These are phyloP conservation scores for Edolisoma coerulescens DNA, from an alignment of 2,113 vertebrate species.

Conservation along the genomic window DNA sequence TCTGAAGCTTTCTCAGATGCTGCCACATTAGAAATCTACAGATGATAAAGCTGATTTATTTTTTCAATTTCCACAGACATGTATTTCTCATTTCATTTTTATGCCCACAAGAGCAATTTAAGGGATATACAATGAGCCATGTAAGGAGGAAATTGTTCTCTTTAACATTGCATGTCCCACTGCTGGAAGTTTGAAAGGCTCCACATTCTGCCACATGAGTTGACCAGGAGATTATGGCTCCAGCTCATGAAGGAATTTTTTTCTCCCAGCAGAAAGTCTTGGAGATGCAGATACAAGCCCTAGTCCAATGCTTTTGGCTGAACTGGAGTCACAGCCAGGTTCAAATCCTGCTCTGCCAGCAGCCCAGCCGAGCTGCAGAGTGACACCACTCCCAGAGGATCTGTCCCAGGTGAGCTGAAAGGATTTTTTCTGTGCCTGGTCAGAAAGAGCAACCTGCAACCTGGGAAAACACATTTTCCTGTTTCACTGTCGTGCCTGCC, in stretches of 20 bases:
- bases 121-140: background rate
- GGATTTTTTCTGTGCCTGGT: background rate
- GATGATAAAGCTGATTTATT: constrained; percentile 22
- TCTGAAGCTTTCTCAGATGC: background rate
- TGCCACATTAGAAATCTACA: background rate
- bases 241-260: background rate
- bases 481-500: background rate
- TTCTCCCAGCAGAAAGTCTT: constrained; percentile 30
- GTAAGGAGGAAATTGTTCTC: background rate
- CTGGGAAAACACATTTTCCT: background rate
- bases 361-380: background rate
- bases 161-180: background rate
- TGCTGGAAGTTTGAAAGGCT: background rate
- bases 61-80: background rate
- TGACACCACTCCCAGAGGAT: background rate
- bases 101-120: background rate
- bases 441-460: background rate
- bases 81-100: constrained; percentile 7
- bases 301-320: constrained; percentile 70
- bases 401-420: constrained; percentile 64
- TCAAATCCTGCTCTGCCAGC: background rate
- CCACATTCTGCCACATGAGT: background rate
- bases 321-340: constrained; percentile 49
- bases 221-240: background rate
- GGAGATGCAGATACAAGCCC: constrained; percentile 41